These are phyloP conservation scores for Diorhabda carinulata DNA, from an alignment of 1,140 invertebrate genomes.

Conservation along the genomic window DNA sequence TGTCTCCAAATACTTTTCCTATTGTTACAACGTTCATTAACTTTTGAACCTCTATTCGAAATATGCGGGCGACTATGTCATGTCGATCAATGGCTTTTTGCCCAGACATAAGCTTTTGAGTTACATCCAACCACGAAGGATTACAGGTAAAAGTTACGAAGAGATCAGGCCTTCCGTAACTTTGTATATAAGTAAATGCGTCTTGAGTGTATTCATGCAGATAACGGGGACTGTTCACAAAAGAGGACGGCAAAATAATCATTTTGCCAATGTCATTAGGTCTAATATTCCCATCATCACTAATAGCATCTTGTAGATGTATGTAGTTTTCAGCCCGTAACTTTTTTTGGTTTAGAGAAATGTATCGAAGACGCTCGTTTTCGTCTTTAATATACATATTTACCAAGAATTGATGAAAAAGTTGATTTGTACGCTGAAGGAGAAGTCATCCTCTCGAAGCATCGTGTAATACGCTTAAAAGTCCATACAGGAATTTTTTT, in stretches of 20 bases:
- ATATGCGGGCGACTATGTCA: background rate
- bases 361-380: background rate
- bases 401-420: background rate
- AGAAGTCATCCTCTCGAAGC: too few species aligned
- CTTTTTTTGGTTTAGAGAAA: background rate
- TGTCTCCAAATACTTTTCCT: background rate
- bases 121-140: constrained; percentile 3
- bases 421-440: background rate
- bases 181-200: constrained; percentile 5
- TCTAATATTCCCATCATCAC: background rate
- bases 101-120: background rate
- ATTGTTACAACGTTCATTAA: background rate
- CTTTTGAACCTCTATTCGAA: background rate
- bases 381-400: background rate
- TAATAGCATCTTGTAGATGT: background rate
- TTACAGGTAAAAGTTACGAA: constrained; percentile 13
- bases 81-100: background rate
- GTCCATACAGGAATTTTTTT: too few species aligned
- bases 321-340: background rate
- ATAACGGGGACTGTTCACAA: background rate
- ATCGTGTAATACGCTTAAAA: too few species aligned
- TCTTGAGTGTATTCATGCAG: constrained; percentile 9
- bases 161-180: constrained; percentile 8
- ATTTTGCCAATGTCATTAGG: background rate
- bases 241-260: constrained; percentile 8